A percentile compares a stretch with the other conserved stretches of the same genome.
Conservation (phyloP, 2,888 invertebrate genomes). For the Drosophila borborema region DNA sequence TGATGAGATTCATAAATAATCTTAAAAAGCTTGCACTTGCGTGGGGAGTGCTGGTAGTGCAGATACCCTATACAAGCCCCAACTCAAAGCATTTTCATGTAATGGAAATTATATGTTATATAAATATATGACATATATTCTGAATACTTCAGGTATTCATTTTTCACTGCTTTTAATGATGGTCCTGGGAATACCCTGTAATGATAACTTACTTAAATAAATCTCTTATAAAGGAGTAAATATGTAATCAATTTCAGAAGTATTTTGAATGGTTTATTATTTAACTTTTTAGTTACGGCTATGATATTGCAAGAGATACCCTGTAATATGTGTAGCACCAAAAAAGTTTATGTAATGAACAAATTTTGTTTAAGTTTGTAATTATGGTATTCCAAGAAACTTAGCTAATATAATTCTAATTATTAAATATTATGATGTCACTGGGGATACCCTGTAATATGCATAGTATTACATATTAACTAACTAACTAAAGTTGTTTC, state of each 20-base stretch:
- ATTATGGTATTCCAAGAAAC: no score
- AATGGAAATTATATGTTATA: neutral
- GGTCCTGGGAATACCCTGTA: neutral
- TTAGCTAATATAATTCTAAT: neutral
- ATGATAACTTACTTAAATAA: neutral
- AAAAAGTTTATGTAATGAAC: no score
- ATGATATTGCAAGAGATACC: neutral
- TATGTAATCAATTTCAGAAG: neutral
- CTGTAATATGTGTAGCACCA: neutral
- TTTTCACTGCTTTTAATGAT: neutral
- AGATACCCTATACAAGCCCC: neutral
- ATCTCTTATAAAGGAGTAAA: neutral
- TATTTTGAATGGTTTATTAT: neutral
- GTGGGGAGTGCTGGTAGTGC: no score
- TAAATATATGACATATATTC: neutral
- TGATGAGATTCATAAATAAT: constrained; percentile 9
- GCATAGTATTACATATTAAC: no score
- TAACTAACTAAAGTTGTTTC: no score
- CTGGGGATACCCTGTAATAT: neutral
- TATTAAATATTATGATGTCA: neutral
- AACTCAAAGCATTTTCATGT: neutral
- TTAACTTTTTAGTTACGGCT: neutral
- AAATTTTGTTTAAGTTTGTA: no score
- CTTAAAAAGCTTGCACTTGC: constrained; percentile 3
- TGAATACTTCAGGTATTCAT: neutral